Evolutionary conservation across 2,888 invertebrate genomes (phyloP), one percentile per base, ranked within the genome.

Genomic region (Noctuana brunneofusca): DNA sequence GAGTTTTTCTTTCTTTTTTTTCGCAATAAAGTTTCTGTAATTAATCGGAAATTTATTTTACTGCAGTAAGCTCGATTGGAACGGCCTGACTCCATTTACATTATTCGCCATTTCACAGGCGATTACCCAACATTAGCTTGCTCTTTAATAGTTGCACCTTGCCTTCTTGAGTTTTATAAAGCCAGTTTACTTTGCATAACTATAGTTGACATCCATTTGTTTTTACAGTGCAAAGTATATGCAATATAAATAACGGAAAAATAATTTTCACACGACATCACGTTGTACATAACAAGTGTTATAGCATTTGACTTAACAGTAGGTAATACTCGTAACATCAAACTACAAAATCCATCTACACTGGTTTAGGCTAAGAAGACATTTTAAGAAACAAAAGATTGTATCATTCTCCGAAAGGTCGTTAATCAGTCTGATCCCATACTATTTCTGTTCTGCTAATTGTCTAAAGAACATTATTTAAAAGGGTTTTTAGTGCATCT

Each of bases 31-130:
- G 49, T 24, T 48, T 16, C 38, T 58, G 49, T 58, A 58, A 48
- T 58, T 58, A 49, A 48, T 49, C 49, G 58, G 22, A 32, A 38
- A 49, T 58, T 49, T 58, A 35, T 49, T 58, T 58, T 12, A 35
- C 57, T 58, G 49, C 49, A 32, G 48, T 48, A 48, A 35, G 35
- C 22, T 22, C 30, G 35, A 53, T 59, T 60, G 54, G 46, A 54
- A 60, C n/a, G 27, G 16, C 54, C 53, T 22, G 48, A 27, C 27
- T 60, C 27, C 48, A 54, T 60, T 60, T 54, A 48, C 48, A 60
- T 60, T 54, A 38, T 60, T 60, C 20, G 22, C 54, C 60, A 54
- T 60, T 60, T 62, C 48, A 55, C 60, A 55, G 54, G 16, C 54
- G 54, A 55, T 62, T 48, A 53, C 24, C 35, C 54, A 20, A 38